These are phyloP conservation scores for Lethenteron reissneri DNA, from an alignment of 2,113 vertebrate species.

Conservation along the genomic window DNA sequence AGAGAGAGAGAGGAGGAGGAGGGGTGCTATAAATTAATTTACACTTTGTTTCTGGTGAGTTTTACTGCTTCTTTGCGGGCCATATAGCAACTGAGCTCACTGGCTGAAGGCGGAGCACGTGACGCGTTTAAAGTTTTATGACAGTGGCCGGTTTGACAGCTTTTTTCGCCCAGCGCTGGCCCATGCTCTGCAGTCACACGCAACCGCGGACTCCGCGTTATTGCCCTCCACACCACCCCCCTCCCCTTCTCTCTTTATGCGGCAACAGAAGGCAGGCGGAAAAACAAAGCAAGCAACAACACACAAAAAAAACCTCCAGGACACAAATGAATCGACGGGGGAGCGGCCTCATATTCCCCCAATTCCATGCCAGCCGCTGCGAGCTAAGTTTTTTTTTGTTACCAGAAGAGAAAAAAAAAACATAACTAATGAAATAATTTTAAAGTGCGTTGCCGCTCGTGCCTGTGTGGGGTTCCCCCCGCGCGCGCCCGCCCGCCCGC, in stretches of 20 bases:
- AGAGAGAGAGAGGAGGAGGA: no score
- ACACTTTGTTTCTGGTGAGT: constrained; percentile 3
- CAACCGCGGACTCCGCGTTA: no score
- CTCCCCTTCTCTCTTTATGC: background rate
- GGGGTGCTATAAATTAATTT: constrained; percentile 5
- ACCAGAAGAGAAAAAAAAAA: no score
- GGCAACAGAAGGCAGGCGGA: constrained; percentile 5
- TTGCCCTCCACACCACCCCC: no score
- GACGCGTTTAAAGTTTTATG: constrained; percentile 6
- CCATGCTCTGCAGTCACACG: no score
- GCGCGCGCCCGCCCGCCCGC: no score
- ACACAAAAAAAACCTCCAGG: background rate
- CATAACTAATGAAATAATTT: no score
- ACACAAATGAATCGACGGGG: constrained; percentile 4
- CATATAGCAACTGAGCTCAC: background rate
- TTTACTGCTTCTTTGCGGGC: constrained; percentile 5
- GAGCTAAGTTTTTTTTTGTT: no score
- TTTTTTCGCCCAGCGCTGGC: background rate
- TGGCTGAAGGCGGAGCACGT: background rate
- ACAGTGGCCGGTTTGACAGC: background rate
- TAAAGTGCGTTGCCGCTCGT: no score
- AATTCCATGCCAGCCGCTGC: background rate
- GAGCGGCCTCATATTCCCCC: background rate
- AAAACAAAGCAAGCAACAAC: background rate
- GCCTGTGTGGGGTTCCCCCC: no score